phyloP scores from a whole-genome alignment of 2,888 invertebrate species.

The Chrysolina americana region DNA sequence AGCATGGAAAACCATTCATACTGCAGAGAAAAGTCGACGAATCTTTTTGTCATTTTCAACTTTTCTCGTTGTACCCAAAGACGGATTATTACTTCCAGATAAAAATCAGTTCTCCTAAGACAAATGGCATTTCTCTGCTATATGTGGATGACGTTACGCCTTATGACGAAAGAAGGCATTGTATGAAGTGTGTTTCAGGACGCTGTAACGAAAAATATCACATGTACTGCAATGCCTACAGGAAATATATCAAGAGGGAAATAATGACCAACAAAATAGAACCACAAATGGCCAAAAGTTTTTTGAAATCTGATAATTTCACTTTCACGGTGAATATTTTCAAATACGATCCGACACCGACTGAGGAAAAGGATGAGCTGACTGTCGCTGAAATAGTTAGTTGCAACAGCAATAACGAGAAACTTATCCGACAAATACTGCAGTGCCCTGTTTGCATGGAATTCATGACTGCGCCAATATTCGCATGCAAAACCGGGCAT shows the following conservation, averaged over 20 bases:
- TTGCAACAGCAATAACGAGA: conserved; percentile 2
- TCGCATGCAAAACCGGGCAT: not conserved
- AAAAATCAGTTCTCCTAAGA: not conserved
- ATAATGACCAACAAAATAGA: conserved; percentile 3
- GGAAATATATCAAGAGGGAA: not conserved
- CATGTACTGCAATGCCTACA: conserved; percentile 4
- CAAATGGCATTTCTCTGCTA: not conserved
- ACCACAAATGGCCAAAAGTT: conserved; percentile 2
- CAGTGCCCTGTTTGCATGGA: conserved; percentile 5
- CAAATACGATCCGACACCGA: not conserved
- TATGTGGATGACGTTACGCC: not conserved
- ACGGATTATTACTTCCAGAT: not conserved
- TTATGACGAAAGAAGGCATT: conserved; percentile 3
- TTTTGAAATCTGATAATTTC: not conserved
- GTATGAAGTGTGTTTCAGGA: not conserved
- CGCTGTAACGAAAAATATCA: conserved; percentile 1
- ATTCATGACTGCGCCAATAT: not conserved
- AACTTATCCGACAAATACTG: not conserved
- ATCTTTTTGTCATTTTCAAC: not conserved
- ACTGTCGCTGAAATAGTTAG: not conserved
- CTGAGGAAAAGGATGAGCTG: not conserved
- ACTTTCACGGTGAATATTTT: not conserved
- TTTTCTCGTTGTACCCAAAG: not conserved
- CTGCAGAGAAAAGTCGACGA: conserved; percentile 13
- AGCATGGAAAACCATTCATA: not conserved